Evolutionary conservation across 1,140 invertebrate genomes (phyloP).

Genomic region (Penaeus vannamei): DNA sequence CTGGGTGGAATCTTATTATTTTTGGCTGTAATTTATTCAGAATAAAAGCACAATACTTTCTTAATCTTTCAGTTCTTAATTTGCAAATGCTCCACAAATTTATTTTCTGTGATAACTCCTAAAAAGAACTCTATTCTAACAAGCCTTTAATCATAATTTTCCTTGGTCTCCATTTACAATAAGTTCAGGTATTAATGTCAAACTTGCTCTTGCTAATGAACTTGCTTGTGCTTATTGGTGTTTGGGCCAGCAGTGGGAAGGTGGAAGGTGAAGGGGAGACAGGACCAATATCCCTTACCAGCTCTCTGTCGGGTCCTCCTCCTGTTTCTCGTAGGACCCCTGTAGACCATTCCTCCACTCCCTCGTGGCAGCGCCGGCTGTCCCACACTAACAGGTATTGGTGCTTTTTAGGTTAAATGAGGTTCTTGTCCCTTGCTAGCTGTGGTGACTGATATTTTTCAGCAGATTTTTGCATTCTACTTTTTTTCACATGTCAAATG

Average conservation of each 20-base stretch:
- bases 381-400: constrained; percentile 60
- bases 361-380: constrained; percentile 41
- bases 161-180: neutral
- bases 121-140: too few species aligned
- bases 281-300: constrained; percentile 5
- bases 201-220: neutral
- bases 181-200: neutral
- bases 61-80: neutral
- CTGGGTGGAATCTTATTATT: too few species aligned
- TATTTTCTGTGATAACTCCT: neutral
- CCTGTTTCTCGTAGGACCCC: neutral
- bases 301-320: constrained; percentile 4
- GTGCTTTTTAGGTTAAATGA: too few species aligned
- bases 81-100: neutral
- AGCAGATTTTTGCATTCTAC: too few species aligned
- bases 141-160: too few species aligned
- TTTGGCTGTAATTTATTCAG: too few species aligned
- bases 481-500: too few species aligned
- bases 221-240: constrained; percentile 2
- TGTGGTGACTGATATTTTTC: too few species aligned
- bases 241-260: constrained; percentile 23
- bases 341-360: neutral
- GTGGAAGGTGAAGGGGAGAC: constrained; percentile 30
- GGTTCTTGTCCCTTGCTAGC: too few species aligned
- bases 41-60: too few species aligned